Percentiles rank a stretch among this genome's conserved stretches.
Conservation (phyloP, 1,140 invertebrate genomes). For the Palaemon carinicauda region DNA sequence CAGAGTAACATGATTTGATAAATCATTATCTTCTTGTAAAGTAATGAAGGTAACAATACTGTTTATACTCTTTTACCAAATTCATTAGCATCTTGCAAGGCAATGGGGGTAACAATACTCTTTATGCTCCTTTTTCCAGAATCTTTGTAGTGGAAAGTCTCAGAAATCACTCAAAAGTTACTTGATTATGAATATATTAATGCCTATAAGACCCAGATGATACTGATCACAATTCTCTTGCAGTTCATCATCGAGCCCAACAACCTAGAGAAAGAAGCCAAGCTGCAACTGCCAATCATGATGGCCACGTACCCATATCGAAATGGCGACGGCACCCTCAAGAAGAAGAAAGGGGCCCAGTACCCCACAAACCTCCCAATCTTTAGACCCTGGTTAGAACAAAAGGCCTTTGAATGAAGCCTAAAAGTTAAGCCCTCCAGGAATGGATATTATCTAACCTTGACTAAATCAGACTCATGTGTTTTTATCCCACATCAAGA, state of each 20-base stretch:
- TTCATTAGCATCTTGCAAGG: too few species aligned
- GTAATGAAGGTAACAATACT: too few species aligned
- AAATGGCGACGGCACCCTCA: slow-evolving; percentile 65
- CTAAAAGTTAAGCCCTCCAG: background rate
- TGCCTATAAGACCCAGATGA: background rate
- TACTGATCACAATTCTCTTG: slow-evolving; percentile 62
- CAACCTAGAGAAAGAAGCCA: slow-evolving; percentile 89
- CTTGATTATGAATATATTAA: too few species aligned
- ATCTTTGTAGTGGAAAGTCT: too few species aligned
- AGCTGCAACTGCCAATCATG: slow-evolving; percentile 90
- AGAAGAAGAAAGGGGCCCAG: slow-evolving; percentile 78
- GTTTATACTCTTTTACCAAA: too few species aligned
- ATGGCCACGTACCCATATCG: slow-evolving; percentile 92
- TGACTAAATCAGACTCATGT: background rate
- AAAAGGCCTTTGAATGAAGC: slow-evolving; percentile 43
- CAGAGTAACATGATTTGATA: too few species aligned
- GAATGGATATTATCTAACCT: background rate
- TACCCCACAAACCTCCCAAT: slow-evolving; percentile 93
- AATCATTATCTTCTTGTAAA: too few species aligned
- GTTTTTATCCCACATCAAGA: too few species aligned
- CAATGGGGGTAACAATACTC: too few species aligned
- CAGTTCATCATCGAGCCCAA: slow-evolving; percentile 92
- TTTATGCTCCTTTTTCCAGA: too few species aligned
- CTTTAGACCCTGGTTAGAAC: slow-evolving; percentile 82
- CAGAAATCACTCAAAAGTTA: too few species aligned